Base-by-base conservation (phyloP, 2,113 vertebrate genomes). In the Peromyscus polionotus region DNA sequence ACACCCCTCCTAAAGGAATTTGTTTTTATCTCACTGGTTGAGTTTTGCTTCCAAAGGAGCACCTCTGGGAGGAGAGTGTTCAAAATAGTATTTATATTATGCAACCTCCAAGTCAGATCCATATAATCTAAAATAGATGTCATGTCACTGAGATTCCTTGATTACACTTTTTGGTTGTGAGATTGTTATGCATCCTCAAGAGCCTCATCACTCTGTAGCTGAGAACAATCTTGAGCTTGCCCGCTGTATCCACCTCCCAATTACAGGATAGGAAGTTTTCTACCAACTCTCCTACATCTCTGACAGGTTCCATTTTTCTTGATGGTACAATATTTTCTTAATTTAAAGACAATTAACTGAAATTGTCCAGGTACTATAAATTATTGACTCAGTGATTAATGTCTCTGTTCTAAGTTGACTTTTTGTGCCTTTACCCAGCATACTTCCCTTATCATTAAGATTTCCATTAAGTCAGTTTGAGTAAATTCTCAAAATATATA, bases 401-500 rank as follows among this genome's bases (percentile, higher is more conserved):
- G 87, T 48, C 57, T 97, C 54, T n/a, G 91, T 68, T 90, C 95
- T 91, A 88, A 91, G 31, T 17, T 81, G 72, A 76, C 97, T 97
- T 70, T 96, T 88, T 95, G 36, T 22, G 42, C 3, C 90, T 97
- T 97, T 95, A 96, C 61, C 10, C 3, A 54, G 28, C 7, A 81
- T 77, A 48, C 9, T 93, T 96, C 92, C 51, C 80, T 85, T 93
- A 97, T 88, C 65, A 76, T 90, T 96, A 88, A 65, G 70, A 83
- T 12, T 81, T 93, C n/a, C 9, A 90, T 98, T 95, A 95, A 92
- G 73, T 98, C 88, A 96, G 31, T 88, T 85, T 93, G 80, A 93
- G 11, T 68, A 96, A 97, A 87, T 68, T 93, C 63, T 97, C 89
- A 87, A 92, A 96, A 93, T 90, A 98, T 13, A 17, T 0, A 59